Conservation (phyloP, 2,797 vertebrate species). For the Pipistrellus pipistrellus region DNA sequence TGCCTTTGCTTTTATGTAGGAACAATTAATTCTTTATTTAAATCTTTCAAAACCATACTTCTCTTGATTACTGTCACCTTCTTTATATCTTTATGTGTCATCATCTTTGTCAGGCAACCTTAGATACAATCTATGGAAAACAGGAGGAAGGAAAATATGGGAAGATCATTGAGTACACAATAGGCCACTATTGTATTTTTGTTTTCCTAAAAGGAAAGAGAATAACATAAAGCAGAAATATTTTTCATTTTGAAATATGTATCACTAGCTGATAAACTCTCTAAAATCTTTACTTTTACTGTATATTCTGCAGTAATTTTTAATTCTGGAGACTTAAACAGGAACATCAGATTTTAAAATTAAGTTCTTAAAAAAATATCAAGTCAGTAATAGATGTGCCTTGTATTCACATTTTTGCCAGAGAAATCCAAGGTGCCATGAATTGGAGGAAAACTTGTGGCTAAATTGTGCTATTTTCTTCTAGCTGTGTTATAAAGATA, state of each 20-base stretch:
- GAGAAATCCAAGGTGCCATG: background rate
- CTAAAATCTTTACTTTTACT: background rate
- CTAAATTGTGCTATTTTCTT: background rate
- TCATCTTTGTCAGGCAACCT: background rate
- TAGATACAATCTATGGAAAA: background rate
- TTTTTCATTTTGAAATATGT: background rate
- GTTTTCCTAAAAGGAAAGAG: background rate
- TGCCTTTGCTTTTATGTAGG: constrained; percentile 22
- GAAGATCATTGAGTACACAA: background rate
- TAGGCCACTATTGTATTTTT: background rate
- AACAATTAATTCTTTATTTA: background rate
- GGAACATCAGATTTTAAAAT: constrained; percentile 3
- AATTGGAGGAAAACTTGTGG: background rate
- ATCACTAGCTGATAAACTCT: background rate
- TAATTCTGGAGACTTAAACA: background rate
- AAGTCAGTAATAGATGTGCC: background rate
- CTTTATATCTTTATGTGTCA: background rate
- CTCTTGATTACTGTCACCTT: background rate
- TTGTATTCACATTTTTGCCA: background rate
- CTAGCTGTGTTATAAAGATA: background rate
- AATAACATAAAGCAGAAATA: background rate
- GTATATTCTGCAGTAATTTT: background rate
- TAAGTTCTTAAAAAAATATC: background rate
- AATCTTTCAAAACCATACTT: background rate
- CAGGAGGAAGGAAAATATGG: background rate